Base-by-base conservation (phyloP, 1,140 invertebrate species). In the Drosophila arizonae region DNA sequence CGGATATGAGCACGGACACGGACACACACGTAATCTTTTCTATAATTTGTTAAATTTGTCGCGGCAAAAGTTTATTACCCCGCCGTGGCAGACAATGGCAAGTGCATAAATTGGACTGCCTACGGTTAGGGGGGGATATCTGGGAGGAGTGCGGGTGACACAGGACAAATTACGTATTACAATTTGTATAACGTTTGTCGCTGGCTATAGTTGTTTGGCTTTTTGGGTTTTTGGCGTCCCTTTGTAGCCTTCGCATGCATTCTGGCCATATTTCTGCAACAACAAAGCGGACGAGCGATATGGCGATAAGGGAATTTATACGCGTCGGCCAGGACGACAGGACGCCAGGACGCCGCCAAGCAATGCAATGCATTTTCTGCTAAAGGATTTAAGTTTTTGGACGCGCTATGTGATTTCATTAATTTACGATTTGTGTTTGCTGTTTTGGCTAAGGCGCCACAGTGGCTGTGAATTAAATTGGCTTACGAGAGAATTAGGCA, bases 1-100 rank as follows among this genome's bases (percentile, higher is more conserved):
- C 24, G 36, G 43, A 46, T 26, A 45, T n/a, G 51, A 26, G 41
- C 61, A 26, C 21, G 48, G 4, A 54, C 46, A 48, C 24, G 67
- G 48, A 69, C 81, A 86, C 81, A 86, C 82, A 86, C 82, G 82
- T 86, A 86, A 86, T 86, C 82, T 86, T 86, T 87, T 81, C 82
- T 86, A 86, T 86, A 87, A 86, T 86, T 86, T 87, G 82, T 86
- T 86, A 86, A 86, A 86, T 86, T 86, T 87, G 82, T 86, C 82
- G 82, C 82, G 79, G 76, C 82, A 82, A 86, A 87, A 82, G 82
- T 86, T 86, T 86, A 86, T 86, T 87, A 86, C 84, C 66, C 79
- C 79, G 72, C 64, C 76, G 67, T 33, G 55, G 79, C 66, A 81
- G 82, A 87, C 82, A 86, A 86, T 82, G 50, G 68, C 65, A 73